These are phyloP conservation scores for Mythimna impura DNA, from an alignment of 2,888 invertebrate species.

Conservation along the genomic window DNA sequence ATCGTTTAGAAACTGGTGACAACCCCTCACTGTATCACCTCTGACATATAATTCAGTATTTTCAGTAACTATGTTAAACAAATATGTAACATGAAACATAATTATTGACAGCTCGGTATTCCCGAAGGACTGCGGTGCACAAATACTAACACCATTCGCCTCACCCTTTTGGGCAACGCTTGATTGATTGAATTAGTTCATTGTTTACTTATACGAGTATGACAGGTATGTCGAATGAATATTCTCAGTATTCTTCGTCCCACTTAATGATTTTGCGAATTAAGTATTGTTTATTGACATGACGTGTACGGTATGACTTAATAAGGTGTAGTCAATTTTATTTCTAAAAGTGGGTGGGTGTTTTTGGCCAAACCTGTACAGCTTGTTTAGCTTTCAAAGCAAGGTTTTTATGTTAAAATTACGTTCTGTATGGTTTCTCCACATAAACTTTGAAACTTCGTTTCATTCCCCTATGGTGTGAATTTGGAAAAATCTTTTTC, in stretches of 20 bases:
- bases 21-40: neutral
- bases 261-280: constrained; percentile 9
- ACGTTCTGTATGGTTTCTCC: no score
- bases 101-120: constrained; percentile 29
- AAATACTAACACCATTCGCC: constrained; percentile 35
- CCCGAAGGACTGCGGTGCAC: constrained; percentile 22
- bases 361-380: neutral
- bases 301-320: neutral
- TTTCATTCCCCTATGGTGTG: no score
- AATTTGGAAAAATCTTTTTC: no score
- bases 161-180: constrained; percentile 12
- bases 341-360: neutral
- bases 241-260: neutral
- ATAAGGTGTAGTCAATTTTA: constrained; percentile 4
- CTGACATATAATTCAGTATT: neutral
- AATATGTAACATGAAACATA: constrained; percentile 23
- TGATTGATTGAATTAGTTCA: constrained; percentile 42
- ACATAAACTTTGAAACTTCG: no score
- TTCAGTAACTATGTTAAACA: constrained; percentile 17
- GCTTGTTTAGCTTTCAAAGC: neutral
- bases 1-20: neutral
- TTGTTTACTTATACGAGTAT: constrained; percentile 12
- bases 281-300: constrained; percentile 5
- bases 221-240: constrained; percentile 16
- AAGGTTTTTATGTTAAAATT: neutral